A percentile compares a stretch with the other conserved stretches of the same genome.
Evolutionary conservation across 2,888 invertebrate genomes (phyloP).

Genomic region (Leptogaster cylindrica): DNA sequence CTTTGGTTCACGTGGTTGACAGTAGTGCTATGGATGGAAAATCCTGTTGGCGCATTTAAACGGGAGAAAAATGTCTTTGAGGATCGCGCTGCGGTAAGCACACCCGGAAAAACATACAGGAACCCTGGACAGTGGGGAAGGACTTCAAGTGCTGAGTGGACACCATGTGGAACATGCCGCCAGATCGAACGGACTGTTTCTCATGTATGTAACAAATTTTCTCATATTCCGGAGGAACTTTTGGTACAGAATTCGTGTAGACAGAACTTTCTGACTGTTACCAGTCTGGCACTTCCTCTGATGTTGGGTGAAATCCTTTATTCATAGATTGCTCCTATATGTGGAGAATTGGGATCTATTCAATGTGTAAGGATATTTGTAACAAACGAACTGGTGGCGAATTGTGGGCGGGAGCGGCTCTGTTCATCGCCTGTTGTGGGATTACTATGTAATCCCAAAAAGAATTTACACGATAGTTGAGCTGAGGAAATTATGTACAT

Average conservation of each 20-base stretch:
- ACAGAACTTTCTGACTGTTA: conserved; percentile 34
- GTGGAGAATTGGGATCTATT: not conserved
- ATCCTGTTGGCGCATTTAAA: not conserved
- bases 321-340: conserved; percentile 36
- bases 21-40: too few relatives aligned
- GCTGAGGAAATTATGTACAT: conserved; percentile 25
- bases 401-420: not conserved
- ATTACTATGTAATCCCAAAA: conserved; percentile 27
- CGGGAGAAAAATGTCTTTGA: conserved; percentile 8
- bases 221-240: conserved; percentile 25
- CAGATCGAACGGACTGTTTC: conserved; percentile 2
- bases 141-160: conserved; percentile 20
- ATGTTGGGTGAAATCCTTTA: conserved; percentile 21
- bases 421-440: conserved; percentile 34
- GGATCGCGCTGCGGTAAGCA: not conserved
- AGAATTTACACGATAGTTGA: conserved; percentile 35
- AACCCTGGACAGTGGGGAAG: not conserved
- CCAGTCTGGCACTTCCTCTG: conserved; percentile 15
- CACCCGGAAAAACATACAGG: conserved; percentile 9
- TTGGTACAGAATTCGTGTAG: conserved; percentile 16
- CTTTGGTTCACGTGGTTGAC: too few relatives aligned
- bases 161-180: conserved; percentile 22
- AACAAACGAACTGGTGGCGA: not conserved
- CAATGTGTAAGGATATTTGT: not conserved
- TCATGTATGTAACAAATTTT: conserved; percentile 20